Evolutionary conservation across 2,797 vertebrate species (phyloP), one percentile per base, ranked within the genome.

Genomic region (Sylvilagus floridanus): DNA sequence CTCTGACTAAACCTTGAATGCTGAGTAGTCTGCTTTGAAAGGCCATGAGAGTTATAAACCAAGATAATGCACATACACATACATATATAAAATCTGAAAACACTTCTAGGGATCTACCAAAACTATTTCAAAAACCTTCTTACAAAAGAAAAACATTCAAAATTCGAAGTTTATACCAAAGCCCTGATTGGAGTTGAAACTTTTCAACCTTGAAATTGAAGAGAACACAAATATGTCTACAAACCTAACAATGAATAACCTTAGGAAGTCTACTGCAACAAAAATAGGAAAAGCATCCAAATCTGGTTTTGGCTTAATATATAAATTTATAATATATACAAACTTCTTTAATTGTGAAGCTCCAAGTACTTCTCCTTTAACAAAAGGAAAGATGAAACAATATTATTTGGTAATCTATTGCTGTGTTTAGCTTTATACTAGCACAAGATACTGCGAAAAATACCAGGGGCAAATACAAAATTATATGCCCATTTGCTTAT

Each of bases 151-250:
- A 87, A 14, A 0, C 79, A 89, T 32, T 76, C 62, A 90, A 2
- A 42, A 60, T 76, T 84, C 30, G 0, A 63, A 94, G 93, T 73
- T 30, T 37, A 72, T 69, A 96, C 82, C 77, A 69, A 94, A 91
- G 82, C 22, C 5, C 4, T 0, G 30, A 65, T n/a, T 50, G 42
- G 17, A 75, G 90, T 86, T 42, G 11, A 26, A 97, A 96, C 78
- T 96, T 97, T 97, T 75, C 88, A 96, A 86, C 3, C 75, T 95
- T 63, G 93, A 96, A 96, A 97, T 88, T 90, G 95, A 95, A 92
- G 0, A 42, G 7, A 84, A 96, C 75, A 57, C 1, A 14, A 69
- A 84, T 1, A 5, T 26, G 10, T 76, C 81, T 90, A 97, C 72
- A 93, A 97, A 96, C 73, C 97, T 95, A 87, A 91, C 86, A 90